These are phyloP conservation scores for Metopia argyrocephala DNA, from an alignment of 2,888 invertebrate genomes.

Conservation along the genomic window DNA sequence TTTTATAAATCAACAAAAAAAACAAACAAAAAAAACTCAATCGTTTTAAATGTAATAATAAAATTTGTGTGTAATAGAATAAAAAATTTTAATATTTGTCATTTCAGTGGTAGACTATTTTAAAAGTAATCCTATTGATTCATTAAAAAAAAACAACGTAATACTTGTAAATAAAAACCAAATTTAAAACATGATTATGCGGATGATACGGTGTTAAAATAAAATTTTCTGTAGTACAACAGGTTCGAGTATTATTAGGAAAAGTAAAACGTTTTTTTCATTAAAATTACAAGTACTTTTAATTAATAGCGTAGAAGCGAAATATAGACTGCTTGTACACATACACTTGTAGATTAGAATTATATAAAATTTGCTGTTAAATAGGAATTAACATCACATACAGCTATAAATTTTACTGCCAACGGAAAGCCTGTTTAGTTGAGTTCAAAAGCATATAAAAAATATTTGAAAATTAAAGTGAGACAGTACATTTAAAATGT, in stretches of 20 bases:
- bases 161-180: background rate
- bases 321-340: too few species aligned
- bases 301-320: too few species aligned
- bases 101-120: background rate
- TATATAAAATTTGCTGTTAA: too few species aligned
- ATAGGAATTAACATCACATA: too few species aligned
- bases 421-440: too few species aligned
- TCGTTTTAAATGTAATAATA: background rate
- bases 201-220: constrained; percentile 28
- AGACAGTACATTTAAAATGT: too few species aligned
- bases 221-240: constrained; percentile 9
- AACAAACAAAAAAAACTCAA: background rate
- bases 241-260: background rate
- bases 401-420: too few species aligned
- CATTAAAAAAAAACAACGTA: background rate
- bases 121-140: background rate
- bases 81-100: background rate
- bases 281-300: background rate
- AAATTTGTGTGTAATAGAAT: background rate
- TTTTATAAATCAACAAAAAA: constrained; percentile 44
- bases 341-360: too few species aligned
- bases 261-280: background rate
- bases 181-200: constrained; percentile 37
- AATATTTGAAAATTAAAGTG: too few species aligned
- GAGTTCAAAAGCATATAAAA: too few species aligned